Conservation (phyloP, 2,797 vertebrate species). For the Galagoides demidoff region DNA sequence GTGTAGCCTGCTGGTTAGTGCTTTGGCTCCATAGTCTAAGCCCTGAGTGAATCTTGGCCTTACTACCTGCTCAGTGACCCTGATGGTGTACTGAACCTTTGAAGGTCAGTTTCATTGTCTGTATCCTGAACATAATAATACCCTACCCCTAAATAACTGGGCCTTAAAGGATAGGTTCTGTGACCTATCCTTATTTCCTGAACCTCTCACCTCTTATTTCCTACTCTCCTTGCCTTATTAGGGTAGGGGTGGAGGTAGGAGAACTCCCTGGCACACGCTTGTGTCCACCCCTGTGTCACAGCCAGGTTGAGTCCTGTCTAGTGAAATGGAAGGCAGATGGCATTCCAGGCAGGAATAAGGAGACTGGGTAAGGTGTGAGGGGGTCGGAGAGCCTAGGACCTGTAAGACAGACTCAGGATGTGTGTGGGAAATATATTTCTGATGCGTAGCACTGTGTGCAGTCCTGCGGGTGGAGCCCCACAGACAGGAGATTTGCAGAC, state of each 20-base stretch:
- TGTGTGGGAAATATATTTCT: background rate
- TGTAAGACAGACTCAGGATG: rapidly evolving
- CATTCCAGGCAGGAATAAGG: background rate
- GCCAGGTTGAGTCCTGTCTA: background rate
- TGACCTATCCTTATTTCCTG: background rate
- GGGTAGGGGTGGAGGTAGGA: background rate
- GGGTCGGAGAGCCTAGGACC: background rate
- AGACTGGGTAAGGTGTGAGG: background rate
- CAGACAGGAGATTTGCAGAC: background rate
- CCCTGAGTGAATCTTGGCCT: background rate
- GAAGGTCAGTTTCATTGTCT: background rate
- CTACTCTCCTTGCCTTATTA: background rate
- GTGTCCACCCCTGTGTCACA: background rate
- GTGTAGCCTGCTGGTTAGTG: background rate
- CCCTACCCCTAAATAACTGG: background rate
- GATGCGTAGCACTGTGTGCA: background rate
- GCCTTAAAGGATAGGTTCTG: background rate
- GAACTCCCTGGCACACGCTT: background rate
- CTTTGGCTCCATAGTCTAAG: background rate
- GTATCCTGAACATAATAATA: background rate
- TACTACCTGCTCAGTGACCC: background rate
- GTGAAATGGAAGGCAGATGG: background rate
- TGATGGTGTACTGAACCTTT: background rate
- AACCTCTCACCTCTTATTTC: too few species aligned
- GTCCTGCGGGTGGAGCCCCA: background rate